These are phyloP conservation scores for Lagothrix lagotricha DNA, from an alignment of 2,797 vertebrate species.

Conservation along the genomic window DNA sequence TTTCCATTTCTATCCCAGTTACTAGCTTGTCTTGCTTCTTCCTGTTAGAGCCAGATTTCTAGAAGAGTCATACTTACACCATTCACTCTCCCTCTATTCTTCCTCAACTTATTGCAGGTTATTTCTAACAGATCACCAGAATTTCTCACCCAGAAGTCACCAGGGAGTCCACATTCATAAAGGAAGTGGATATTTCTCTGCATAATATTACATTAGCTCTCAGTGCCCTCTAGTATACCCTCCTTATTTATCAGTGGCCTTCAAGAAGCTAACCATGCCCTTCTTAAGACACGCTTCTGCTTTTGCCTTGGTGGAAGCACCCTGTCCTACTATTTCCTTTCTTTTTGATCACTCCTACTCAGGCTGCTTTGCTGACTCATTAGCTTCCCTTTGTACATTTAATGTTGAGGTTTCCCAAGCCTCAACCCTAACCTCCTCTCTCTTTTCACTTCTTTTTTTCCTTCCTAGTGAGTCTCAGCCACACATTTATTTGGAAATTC, in stretches of 20 bases:
- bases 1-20: background rate
- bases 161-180: background rate
- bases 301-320: background rate
- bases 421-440: background rate
- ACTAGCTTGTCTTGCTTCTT: background rate
- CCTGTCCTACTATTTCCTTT: background rate
- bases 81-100: background rate
- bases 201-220: background rate
- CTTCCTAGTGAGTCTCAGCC: background rate
- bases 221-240: background rate
- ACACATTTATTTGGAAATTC: background rate
- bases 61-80: background rate
- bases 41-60: background rate
- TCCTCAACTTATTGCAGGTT: background rate
- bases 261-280: accelerated
- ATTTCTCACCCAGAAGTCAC: background rate
- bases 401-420: background rate
- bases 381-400: background rate
- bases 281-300: background rate
- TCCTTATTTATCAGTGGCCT: background rate
- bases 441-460: background rate
- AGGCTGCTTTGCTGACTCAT: background rate
- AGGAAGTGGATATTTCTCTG: background rate
- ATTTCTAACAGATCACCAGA: background rate
- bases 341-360: background rate